These are phyloP conservation scores for Augiades crinisus DNA, from an alignment of 2,888 invertebrate species.

Conservation along the genomic window DNA sequence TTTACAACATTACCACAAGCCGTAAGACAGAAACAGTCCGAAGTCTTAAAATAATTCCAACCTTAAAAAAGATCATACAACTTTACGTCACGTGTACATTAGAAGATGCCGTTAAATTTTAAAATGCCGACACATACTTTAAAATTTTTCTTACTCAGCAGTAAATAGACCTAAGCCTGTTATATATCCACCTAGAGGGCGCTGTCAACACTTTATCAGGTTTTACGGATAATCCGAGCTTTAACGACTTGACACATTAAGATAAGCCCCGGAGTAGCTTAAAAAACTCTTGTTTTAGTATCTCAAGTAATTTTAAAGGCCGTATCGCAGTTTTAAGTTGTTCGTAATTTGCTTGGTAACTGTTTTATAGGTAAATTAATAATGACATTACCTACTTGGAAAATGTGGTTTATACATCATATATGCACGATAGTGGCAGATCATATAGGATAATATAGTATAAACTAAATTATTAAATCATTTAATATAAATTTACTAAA, in stretches of 20 bases:
- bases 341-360: constrained; percentile 18
- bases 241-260: constrained; percentile 26
- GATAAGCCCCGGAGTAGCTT: constrained; percentile 23
- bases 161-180: constrained; percentile 5
- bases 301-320: constrained; percentile 20
- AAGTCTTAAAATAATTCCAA: too few relatives aligned
- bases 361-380: constrained; percentile 7
- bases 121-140: not conserved
- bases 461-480: too few relatives aligned
- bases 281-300: constrained; percentile 25
- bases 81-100: too few relatives aligned
- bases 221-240: constrained; percentile 24
- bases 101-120: not conserved
- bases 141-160: not conserved
- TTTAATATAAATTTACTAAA: too few relatives aligned
- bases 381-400: too few relatives aligned
- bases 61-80: too few relatives aligned
- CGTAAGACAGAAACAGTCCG: too few relatives aligned
- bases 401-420: too few relatives aligned
- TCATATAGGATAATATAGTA: too few relatives aligned
- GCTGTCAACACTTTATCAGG: constrained; percentile 26
- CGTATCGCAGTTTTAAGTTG: constrained; percentile 13
- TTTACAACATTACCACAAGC: too few relatives aligned
- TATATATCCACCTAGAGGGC: constrained; percentile 21
- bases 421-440: too few relatives aligned